Percentiles rank a stretch among this genome's conserved stretches.
These are phyloP conservation scores for Pogonomyrmex californicus DNA, from an alignment of 1,140 invertebrate genomes.

Conservation along the genomic window DNA sequence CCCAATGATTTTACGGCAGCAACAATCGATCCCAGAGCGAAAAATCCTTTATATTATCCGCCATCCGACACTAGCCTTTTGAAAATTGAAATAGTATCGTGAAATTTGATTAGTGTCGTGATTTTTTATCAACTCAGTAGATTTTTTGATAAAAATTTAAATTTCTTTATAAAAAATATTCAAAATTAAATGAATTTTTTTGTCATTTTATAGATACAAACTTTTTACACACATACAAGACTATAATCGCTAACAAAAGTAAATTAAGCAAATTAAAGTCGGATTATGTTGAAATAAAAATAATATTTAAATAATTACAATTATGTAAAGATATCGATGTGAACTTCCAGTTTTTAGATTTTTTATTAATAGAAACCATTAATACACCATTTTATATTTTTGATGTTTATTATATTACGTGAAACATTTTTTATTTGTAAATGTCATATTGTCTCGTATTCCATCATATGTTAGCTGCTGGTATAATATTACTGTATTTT, in stretches of 20 bases:
- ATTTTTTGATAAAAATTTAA: not conserved
- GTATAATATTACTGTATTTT: not conserved
- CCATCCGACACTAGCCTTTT: too few relatives aligned
- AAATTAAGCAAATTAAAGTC: not conserved
- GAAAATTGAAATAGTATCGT: not conserved
- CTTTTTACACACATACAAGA: not conserved
- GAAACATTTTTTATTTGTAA: not conserved
- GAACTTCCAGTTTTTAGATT: not conserved
- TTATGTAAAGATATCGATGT: not conserved
- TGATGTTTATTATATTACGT: not conserved
- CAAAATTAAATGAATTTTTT: not conserved
- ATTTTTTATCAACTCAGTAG: not conserved
- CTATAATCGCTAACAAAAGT: not conserved
- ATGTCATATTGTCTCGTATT: not conserved
- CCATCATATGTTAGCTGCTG: not conserved
- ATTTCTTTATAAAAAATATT: not conserved
- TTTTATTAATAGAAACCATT: not conserved
- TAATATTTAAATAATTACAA: not conserved
- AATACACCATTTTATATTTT: not conserved
- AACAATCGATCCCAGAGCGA: conserved; percentile 41
- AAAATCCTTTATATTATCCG: conserved; percentile 44
- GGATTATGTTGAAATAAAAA: not conserved
- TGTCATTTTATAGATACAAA: not conserved
- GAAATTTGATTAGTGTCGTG: not conserved
- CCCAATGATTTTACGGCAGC: conserved; percentile 44